phyloP scores from a whole-genome alignment of 30 jellyfish, hydroid and myxozoan genomes.

The Chironex yamaguchii region DNA sequence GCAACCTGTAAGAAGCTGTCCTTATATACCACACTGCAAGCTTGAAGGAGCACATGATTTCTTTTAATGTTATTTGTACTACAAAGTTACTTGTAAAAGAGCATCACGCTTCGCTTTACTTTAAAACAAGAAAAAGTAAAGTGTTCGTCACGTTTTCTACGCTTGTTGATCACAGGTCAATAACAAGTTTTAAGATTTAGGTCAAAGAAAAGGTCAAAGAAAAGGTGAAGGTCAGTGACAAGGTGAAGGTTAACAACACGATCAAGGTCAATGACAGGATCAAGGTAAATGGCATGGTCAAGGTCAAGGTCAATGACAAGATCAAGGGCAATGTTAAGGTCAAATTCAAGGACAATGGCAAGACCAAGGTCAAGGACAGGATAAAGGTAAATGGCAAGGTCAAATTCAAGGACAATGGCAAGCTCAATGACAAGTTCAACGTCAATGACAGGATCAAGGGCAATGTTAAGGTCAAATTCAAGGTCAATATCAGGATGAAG shows the following conservation, averaged over 20 bases:
- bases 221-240: constrained; percentile 12
- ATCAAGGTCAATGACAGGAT: constrained; percentile 24
- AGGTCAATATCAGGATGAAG: neutral
- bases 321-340: constrained; percentile 1
- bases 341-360: neutral
- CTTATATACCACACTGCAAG: too few relatives aligned
- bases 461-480: neutral
- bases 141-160: too few relatives aligned
- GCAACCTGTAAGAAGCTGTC: too few relatives aligned
- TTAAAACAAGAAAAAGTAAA: too few relatives aligned
- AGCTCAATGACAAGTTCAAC: neutral
- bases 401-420: neutral
- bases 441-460: neutral
- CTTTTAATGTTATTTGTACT: too few relatives aligned
- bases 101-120: too few relatives aligned
- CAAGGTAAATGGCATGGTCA: neutral
- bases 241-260: constrained; percentile 19
- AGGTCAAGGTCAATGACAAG: constrained; percentile 27
- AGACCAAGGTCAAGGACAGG: neutral
- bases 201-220: too few relatives aligned
- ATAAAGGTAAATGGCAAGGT: neutral
- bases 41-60: too few relatives aligned
- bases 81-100: too few relatives aligned
- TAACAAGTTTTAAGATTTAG: too few relatives aligned
- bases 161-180: too few relatives aligned